Evolutionary conservation across 2,113 vertebrate genomes (phyloP).

Genomic region (Psilopsiagon aymara): DNA sequence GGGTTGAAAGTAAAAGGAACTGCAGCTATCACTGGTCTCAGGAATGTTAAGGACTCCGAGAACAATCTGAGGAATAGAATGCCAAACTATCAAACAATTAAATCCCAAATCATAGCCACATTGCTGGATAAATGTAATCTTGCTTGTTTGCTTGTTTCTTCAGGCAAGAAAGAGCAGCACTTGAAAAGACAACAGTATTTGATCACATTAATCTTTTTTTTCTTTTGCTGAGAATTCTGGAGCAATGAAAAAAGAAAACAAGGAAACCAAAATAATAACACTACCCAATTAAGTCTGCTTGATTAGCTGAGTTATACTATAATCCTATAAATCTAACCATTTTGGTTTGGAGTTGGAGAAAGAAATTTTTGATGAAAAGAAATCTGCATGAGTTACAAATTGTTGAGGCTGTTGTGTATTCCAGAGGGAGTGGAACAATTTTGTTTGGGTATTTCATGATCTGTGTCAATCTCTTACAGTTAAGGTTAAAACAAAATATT

Average conservation of each 20-base stretch:
- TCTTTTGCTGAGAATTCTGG: not conserved
- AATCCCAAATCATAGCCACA: not conserved
- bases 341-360: not conserved
- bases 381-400: not conserved
- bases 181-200: not conserved
- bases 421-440: not conserved
- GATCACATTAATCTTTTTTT: not conserved
- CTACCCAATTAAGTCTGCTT: not conserved
- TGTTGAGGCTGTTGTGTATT: not conserved
- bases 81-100: not conserved
- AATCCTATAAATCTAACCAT: not conserved
- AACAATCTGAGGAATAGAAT: not conserved
- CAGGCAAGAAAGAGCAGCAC: not conserved
- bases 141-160: not conserved
- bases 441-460: not conserved
- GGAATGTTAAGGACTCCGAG: not conserved
- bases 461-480: not conserved
- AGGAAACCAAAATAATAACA: not conserved
- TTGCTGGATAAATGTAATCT: not conserved
- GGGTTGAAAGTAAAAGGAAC: not conserved
- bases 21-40: not conserved
- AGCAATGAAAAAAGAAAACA: not conserved
- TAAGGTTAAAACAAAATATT: not conserved
- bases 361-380: not conserved
- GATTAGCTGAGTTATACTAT: not conserved